Evolutionary conservation across 1,140 invertebrate species (phyloP).

Genomic region (Camponotus pennsylvanicus): DNA sequence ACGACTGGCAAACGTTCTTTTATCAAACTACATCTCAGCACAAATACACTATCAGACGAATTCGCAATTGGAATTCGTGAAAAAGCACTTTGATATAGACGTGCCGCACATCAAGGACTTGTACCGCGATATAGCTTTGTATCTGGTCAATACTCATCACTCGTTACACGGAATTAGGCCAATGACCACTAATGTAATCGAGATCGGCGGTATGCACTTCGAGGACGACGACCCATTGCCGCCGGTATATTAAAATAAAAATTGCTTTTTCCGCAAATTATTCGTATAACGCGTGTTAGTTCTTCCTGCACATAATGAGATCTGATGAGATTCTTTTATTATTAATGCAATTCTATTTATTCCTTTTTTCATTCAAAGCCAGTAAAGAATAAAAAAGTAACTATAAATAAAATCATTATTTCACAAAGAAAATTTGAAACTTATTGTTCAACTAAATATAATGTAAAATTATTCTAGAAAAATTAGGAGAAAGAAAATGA

Average conservation of each 20-base stretch:
- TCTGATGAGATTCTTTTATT: too few species aligned
- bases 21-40: slow-evolving; percentile 20
- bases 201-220: slow-evolving; percentile 88
- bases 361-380: background rate
- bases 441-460: background rate
- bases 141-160: slow-evolving; percentile 87
- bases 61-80: slow-evolving; percentile 68
- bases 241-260: slow-evolving; percentile 66
- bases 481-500: background rate
- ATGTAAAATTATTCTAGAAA: background rate
- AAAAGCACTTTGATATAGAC: slow-evolving; percentile 82
- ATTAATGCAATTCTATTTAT: background rate
- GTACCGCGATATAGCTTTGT: slow-evolving; percentile 83
- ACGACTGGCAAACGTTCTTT: slow-evolving; percentile 85
- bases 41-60: slow-evolving; percentile 65
- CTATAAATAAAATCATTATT: slow-evolving; percentile 2
- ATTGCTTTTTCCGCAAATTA: background rate
- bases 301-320: background rate
- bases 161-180: slow-evolving; percentile 85
- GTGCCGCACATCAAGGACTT: slow-evolving; percentile 81
- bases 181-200: slow-evolving; percentile 85
- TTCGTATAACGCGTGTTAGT: background rate
- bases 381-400: background rate
- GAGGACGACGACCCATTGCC: slow-evolving; percentile 69
- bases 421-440: background rate